Evolutionary conservation across 2,888 invertebrate species (phyloP), one percentile per base, ranked within the genome.

Genomic region (Linyphia triangularis): DNA sequence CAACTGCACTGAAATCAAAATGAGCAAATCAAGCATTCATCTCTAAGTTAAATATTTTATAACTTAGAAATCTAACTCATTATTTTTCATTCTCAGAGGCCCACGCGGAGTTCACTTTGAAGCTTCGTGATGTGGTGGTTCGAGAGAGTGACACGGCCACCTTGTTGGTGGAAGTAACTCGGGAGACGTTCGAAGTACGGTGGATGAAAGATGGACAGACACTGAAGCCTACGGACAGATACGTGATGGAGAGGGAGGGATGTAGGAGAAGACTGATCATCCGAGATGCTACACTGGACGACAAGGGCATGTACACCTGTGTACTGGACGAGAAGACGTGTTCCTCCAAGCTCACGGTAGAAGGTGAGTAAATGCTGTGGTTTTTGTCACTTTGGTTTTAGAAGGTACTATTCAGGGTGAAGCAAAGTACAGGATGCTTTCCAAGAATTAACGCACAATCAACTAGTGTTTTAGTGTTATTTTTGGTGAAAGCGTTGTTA

Each of bases 221-320:
- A 13, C 43, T 91, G 4, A 77, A 63, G 22, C 85, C 90, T 0
- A 84, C 89, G 0, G 90, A 90, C 1, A 86, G 89, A 13, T 33
- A 84, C 3, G 70, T 89, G 6, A 89, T 91, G 63, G 88, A 89
- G 16, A 89, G 86, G 24, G 90, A 90, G 33, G 91, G 91, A 9
- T 85, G 89, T n/a, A 72, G 90, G 16, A 40, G 90, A 4, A 89
- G 90, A 73, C 81, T 91, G 3, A 90, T 91, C 30, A 89, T 91
- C 16, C 88, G 90, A 51, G 90, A 91, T 16, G 90, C 90, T 0
- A 78, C 72, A 4, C 83, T 92, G 19, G 91, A 92, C 28, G 93
- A 93, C 90, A 92, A 92, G 89, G 93, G 92, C 73, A 91, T 91
- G 81, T 93, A 92, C 90, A 92, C 92, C 24, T 90, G 91, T n/a